Percentiles rank a stretch among this genome's conserved stretches.
These are phyloP conservation scores for Scatophagus argus DNA, from an alignment of 2,113 vertebrate genomes.

Conservation along the genomic window DNA sequence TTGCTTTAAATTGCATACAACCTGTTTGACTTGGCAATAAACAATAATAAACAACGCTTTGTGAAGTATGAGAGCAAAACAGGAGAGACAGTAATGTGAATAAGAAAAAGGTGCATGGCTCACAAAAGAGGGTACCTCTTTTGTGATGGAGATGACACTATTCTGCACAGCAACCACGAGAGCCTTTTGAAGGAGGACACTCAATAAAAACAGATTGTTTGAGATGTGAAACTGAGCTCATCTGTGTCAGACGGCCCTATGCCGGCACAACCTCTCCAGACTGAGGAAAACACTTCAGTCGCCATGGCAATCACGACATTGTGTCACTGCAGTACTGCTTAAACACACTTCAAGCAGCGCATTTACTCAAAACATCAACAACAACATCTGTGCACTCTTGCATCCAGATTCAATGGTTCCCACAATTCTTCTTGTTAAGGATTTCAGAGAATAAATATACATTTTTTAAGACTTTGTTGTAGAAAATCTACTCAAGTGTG, in stretches of 20 bases:
- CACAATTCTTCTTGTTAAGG: no score
- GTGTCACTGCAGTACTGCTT: background rate
- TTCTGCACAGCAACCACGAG: slow-evolving; percentile 39
- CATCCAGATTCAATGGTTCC: background rate
- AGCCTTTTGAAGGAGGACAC: slow-evolving; percentile 45
- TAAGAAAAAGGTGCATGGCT: slow-evolving; percentile 8
- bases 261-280: slow-evolving; percentile 30
- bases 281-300: slow-evolving; percentile 62
- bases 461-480: background rate
- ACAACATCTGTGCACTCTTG: slow-evolving; percentile 6
- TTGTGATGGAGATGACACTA: slow-evolving; percentile 63
- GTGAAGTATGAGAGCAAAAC: slow-evolving; percentile 6
- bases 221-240: slow-evolving; percentile 51
- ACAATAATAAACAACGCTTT: background rate
- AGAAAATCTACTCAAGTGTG: background rate
- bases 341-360: slow-evolving; percentile 15
- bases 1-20: background rate
- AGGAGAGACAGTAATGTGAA: slow-evolving; percentile 1
- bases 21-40: slow-evolving; percentile 5
- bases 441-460: background rate
- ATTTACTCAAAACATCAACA: slow-evolving; percentile 20
- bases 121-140: no score
- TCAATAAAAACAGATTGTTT: slow-evolving; percentile 33
- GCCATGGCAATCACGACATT: slow-evolving; percentile 43
- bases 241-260: slow-evolving; percentile 24